These are phyloP conservation scores for Sebastiscus tertius DNA, from an alignment of 2,797 vertebrate genomes.

Conservation along the genomic window DNA sequence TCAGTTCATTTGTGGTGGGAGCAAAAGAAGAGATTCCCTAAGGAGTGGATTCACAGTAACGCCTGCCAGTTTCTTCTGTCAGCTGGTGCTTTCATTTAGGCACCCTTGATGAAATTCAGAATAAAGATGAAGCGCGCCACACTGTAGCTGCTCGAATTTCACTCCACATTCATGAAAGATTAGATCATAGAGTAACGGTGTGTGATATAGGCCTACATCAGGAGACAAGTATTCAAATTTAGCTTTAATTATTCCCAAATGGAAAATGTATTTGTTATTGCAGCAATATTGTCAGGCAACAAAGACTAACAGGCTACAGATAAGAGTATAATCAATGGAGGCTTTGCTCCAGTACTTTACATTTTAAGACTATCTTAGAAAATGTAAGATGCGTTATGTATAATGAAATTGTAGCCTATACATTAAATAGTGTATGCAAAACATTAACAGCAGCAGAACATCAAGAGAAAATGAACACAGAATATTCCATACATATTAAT, in stretches of 20 bases:
- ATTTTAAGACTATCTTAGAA: not conserved
- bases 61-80: constrained; percentile 77
- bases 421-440: constrained; percentile 2
- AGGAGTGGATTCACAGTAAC: constrained; percentile 73
- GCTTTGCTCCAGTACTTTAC: not conserved
- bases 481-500: not conserved
- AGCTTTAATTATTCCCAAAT: constrained; percentile 12
- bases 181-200: not conserved
- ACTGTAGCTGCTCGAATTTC: constrained; percentile 28
- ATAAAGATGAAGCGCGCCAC: constrained; percentile 54
- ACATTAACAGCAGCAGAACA: not conserved
- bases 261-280: not conserved
- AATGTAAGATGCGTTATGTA: not conserved
- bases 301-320: not conserved
- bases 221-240: constrained; percentile 6
- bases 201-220: not conserved
- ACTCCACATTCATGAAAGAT: constrained; percentile 28
- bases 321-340: constrained; percentile 5
- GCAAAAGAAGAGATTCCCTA: constrained; percentile 73
- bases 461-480: constrained; percentile 3
- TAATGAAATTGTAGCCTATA: constrained; percentile 4
- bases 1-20: constrained; percentile 76
- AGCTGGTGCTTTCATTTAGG: constrained; percentile 75
- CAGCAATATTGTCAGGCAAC: not conserved
- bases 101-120: constrained; percentile 67